Conservation (phyloP, 2,888 invertebrate genomes). For the Polydrusus tereticollis region DNA sequence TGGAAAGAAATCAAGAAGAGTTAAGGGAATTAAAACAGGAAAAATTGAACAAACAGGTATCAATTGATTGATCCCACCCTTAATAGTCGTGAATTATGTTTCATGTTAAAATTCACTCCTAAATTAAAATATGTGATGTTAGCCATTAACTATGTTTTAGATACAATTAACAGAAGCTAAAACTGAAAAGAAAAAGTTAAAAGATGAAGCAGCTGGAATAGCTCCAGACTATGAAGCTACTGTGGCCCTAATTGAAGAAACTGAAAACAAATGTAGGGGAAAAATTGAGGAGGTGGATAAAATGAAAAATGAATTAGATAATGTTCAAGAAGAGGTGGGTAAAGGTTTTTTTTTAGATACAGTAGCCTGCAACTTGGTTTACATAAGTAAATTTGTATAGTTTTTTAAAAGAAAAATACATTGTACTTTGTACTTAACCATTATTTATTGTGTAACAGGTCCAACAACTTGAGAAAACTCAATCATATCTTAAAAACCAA, state of each 20-base stretch:
- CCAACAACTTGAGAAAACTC: conserved; percentile 24
- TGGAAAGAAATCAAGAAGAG: neutral
- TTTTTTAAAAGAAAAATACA: neutral
- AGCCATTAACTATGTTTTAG: neutral
- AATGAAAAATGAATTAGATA: conserved; percentile 11
- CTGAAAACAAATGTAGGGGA: conserved; percentile 25
- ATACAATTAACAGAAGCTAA: conserved; percentile 17
- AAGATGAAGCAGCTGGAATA: conserved; percentile 7
- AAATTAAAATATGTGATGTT: neutral
- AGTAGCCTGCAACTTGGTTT: no score
- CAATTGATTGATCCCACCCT: no score
- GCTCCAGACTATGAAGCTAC: conserved; percentile 31
- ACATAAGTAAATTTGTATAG: neutral
- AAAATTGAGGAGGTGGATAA: conserved; percentile 17
- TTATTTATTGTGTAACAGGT: neutral
- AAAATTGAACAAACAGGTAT: conserved; percentile 9
- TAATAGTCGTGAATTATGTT: no score
- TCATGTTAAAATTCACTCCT: no score
- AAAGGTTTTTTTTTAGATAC: neutral
- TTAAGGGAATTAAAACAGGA: conserved; percentile 10
- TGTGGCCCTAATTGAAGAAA: conserved; percentile 17
- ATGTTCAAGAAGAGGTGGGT: conserved; percentile 3
- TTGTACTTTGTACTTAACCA: neutral
- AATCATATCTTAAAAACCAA: conserved; percentile 16
- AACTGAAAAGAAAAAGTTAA: conserved; percentile 5